These are phyloP conservation scores for Syngnathus typhle DNA, from an alignment of 2,113 vertebrate species.

Conservation along the genomic window DNA sequence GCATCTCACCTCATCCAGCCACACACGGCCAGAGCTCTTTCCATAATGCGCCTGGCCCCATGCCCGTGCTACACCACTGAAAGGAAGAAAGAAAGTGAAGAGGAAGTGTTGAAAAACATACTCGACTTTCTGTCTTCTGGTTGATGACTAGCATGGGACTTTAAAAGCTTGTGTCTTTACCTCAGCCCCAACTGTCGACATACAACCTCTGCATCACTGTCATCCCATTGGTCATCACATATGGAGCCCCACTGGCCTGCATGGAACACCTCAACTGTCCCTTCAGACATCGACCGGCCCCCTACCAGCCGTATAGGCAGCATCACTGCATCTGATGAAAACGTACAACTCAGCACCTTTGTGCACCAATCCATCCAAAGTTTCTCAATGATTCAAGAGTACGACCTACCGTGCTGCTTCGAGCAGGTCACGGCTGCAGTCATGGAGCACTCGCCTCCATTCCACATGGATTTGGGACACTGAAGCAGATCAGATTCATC, in stretches of 20 bases:
- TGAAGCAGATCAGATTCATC: constrained; percentile 79
- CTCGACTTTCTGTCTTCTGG: background rate
- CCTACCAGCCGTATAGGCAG: constrained; percentile 78
- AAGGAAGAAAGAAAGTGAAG: constrained; percentile 4
- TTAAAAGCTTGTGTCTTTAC: constrained; percentile 58
- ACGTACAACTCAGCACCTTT: background rate
- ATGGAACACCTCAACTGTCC: constrained; percentile 87
- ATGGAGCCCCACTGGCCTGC: constrained; percentile 91
- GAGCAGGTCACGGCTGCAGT: constrained; percentile 80
- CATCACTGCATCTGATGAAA: constrained; percentile 55
- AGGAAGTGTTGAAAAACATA: constrained; percentile 3
- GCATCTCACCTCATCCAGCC: constrained; percentile 89
- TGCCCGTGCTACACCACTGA: constrained; percentile 83
- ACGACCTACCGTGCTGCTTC: constrained; percentile 46
- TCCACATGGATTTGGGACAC: constrained; percentile 78
- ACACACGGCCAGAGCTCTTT: constrained; percentile 77
- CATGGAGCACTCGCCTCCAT: constrained; percentile 70
- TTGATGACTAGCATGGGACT: background rate
- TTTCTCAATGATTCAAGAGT: background rate
- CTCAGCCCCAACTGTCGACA: constrained; percentile 93
- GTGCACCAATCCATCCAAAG: background rate
- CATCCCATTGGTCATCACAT: constrained; percentile 95
- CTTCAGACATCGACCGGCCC: constrained; percentile 72
- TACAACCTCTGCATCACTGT: constrained; percentile 92
- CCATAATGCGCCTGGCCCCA: constrained; percentile 85